These are phyloP conservation scores for Glaucomys volans DNA, from an alignment of 2,113 vertebrate species.

Conservation along the genomic window DNA sequence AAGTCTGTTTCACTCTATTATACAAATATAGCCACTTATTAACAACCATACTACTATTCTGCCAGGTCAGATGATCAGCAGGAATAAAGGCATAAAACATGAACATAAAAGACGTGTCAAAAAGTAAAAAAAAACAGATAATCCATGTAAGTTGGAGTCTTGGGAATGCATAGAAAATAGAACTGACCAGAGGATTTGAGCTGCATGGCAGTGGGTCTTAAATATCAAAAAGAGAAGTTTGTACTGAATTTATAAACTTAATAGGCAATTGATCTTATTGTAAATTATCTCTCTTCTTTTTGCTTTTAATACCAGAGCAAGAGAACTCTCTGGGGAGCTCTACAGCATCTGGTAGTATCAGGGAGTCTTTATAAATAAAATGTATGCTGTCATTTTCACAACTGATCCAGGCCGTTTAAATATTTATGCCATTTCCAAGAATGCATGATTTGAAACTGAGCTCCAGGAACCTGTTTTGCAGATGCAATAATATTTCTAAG, in stretches of 20 bases:
- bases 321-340: not conserved
- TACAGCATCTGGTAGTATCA: not conserved
- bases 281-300: not conserved
- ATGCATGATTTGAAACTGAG: not conserved
- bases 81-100: not conserved
- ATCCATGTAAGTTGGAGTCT: not conserved
- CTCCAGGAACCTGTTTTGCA: constrained; percentile 11
- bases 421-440: constrained; percentile 34
- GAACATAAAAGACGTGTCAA: not conserved
- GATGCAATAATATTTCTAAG: constrained; percentile 13
- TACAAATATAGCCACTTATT: not conserved
- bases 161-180: not conserved
- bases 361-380: constrained; percentile 6
- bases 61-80: not conserved
- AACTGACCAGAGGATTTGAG: not conserved
- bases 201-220: not conserved
- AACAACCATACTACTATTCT: not conserved
- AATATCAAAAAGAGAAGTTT: not conserved
- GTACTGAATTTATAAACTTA: not conserved
- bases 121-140: not conserved
- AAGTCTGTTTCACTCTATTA: no score
- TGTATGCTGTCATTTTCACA: not conserved
- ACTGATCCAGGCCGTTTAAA: constrained; percentile 9
- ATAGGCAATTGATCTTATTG: not conserved
- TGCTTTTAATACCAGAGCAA: not conserved